Conservation (phyloP, 2,888 invertebrate species). For the Chloromyia formosa region DNA sequence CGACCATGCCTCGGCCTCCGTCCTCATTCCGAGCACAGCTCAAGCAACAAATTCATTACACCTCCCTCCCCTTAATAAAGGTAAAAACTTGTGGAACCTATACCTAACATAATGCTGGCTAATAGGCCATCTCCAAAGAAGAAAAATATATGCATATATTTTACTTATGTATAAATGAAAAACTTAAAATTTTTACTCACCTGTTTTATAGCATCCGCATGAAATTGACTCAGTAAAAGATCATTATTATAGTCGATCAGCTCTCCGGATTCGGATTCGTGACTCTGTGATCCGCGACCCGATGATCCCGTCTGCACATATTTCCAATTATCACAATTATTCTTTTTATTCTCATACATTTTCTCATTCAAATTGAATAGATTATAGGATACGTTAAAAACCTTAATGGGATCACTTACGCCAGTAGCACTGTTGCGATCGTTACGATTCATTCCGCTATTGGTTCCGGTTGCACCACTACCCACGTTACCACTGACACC, state of each 20-base stretch:
- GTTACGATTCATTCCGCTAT: constrained; percentile 59
- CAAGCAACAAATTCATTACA: no score
- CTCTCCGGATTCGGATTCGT: constrained; percentile 64
- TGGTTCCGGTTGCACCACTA: constrained; percentile 56
- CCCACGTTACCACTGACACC: constrained; percentile 12
- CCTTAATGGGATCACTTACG: constrained; percentile 39
- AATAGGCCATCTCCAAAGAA: no score
- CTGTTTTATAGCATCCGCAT: constrained; percentile 79
- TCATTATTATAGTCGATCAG: constrained; percentile 70
- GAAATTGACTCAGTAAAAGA: constrained; percentile 75
- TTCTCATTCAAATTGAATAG: constrained; percentile 25
- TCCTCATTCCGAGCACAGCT: no score
- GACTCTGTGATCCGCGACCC: constrained; percentile 52
- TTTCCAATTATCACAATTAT: constrained; percentile 6
- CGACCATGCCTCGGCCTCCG: no score
- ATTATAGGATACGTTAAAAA: constrained; percentile 7
- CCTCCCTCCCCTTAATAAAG: no score
- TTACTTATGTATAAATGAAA: no score
- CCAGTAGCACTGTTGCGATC: constrained; percentile 53
- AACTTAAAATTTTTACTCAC: constrained; percentile 58
- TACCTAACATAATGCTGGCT: no score
- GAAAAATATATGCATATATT: no score
- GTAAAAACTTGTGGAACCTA: no score
- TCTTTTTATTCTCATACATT: constrained; percentile 2
- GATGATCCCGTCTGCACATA: constrained; percentile 48